phyloP scores from a whole-genome alignment of 2,797 vertebrate species.

The Enteromius anoplus region DNA sequence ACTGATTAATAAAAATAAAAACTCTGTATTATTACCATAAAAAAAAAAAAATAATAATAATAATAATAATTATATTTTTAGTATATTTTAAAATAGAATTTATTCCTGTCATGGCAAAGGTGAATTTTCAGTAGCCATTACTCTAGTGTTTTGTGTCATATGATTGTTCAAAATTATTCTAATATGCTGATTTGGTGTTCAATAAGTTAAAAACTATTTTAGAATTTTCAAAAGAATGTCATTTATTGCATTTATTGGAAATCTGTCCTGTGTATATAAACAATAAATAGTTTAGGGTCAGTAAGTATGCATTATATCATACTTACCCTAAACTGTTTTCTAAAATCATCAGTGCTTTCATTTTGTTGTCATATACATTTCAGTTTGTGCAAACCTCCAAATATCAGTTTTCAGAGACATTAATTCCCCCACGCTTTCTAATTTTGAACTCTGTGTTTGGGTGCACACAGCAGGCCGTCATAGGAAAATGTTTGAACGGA shows the following conservation, averaged over 20 bases:
- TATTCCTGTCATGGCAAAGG: neutral
- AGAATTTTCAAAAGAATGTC: too few species aligned
- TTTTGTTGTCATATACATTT: neutral
- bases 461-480: conserved; percentile 44
- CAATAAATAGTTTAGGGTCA: too few species aligned
- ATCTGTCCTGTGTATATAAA: too few species aligned
- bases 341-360: neutral
- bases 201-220: too few species aligned
- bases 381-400: neutral
- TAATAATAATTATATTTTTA: too few species aligned
- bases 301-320: too few species aligned
- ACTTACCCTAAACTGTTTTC: neutral
- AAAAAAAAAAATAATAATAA: too few species aligned
- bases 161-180: neutral
- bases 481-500: conserved; percentile 46
- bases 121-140: neutral
- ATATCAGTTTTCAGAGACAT: neutral
- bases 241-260: too few species aligned
- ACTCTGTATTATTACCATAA: neutral
- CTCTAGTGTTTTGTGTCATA: neutral
- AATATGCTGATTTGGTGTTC: neutral
- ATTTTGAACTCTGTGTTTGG: conserved; percentile 44
- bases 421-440: neutral
- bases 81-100: neutral
- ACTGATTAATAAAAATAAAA: neutral